Percentiles rank a stretch among this genome's conserved stretches.
phyloP scores from a whole-genome alignment of 2,797 vertebrate species.

The Oreochromis mossambicus region DNA sequence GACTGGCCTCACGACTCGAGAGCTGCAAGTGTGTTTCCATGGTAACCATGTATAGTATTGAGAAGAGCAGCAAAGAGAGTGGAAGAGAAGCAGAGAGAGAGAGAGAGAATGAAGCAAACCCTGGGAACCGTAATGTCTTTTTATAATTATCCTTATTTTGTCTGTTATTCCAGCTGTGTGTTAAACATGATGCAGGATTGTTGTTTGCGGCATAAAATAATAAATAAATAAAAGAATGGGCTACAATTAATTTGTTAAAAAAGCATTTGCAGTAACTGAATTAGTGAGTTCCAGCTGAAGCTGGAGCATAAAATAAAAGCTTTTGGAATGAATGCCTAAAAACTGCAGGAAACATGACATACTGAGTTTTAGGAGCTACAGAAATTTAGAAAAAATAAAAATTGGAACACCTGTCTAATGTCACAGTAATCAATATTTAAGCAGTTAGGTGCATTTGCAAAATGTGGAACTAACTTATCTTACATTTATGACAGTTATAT shows the following conservation, averaged over 20 bases:
- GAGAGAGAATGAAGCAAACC: slow-evolving; percentile 5
- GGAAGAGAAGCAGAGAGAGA: not conserved
- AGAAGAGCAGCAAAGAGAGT: slow-evolving; percentile 48
- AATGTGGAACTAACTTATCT: not conserved
- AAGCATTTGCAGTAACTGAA: not conserved
- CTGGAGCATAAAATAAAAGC: not conserved
- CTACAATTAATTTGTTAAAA: not conserved
- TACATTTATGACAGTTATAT: not conserved
- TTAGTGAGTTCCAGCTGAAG: not conserved
- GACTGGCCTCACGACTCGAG: slow-evolving; percentile 64
- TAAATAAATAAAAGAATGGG: not conserved
- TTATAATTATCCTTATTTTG: not conserved
- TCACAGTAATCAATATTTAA: not conserved
- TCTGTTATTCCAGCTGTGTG: not conserved
- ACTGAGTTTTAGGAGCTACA: not conserved
- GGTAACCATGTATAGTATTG: slow-evolving; percentile 67
- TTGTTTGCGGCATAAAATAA: not conserved
- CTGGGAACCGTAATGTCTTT: not conserved
- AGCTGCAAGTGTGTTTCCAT: slow-evolving; percentile 70
- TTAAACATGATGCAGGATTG: not conserved
- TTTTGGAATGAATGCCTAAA: not conserved
- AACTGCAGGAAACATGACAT: not conserved
- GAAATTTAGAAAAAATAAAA: not conserved
- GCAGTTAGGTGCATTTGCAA: not conserved
- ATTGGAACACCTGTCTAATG: not conserved